Conservation (phyloP, 2,797 vertebrate species). For the Anguilla marmorata region DNA sequence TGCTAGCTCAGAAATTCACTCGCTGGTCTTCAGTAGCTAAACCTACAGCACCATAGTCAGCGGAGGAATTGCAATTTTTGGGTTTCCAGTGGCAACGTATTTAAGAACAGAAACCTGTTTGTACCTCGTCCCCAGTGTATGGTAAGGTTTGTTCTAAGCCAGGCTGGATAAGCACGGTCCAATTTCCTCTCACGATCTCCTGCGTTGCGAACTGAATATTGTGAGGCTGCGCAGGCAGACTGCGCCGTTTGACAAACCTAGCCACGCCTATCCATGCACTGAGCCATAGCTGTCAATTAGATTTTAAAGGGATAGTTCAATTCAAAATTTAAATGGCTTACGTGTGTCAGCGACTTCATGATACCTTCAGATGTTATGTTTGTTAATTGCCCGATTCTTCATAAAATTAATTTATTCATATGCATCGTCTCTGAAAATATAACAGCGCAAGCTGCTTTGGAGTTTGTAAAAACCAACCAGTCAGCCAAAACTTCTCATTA, state of each 20-base stretch:
- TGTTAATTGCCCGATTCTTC: not conserved
- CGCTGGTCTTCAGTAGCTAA: not conserved
- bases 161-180: not conserved
- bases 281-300: constrained; percentile 11
- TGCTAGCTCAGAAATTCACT: not conserved
- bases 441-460: no score
- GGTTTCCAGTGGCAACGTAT: not conserved
- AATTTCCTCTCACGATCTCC: not conserved
- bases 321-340: no score
- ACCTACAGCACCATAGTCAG: not conserved
- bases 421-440: not conserved
- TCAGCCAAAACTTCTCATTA: not conserved
- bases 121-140: not conserved
- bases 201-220: not conserved
- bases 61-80: not conserved
- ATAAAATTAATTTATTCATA: no score
- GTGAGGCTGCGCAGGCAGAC: constrained; percentile 28
- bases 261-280: constrained; percentile 14
- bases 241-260: constrained; percentile 23
- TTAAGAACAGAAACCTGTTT: not conserved
- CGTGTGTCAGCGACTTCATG: no score
- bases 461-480: no score
- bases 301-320: constrained; percentile 7
- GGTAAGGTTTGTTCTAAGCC: not conserved
- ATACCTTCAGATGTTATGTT: not conserved